Percentiles rank a stretch among this genome's conserved stretches.
phyloP scores from a whole-genome alignment of 2,888 invertebrate genomes.

The Netelia virgata region DNA sequence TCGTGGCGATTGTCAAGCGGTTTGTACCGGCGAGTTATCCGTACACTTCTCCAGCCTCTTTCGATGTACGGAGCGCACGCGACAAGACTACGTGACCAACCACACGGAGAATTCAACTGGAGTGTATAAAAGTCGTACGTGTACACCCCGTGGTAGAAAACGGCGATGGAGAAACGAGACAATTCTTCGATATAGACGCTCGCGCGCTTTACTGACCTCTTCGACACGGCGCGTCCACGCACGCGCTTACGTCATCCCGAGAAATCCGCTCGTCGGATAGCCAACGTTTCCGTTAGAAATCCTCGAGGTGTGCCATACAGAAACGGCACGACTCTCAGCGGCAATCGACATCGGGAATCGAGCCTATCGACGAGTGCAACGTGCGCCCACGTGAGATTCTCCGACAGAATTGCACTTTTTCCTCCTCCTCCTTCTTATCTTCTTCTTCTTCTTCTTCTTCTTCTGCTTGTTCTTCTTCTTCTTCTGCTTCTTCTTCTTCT shows the following conservation, averaged over 20 bases:
- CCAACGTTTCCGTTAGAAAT: slow-evolving; percentile 67
- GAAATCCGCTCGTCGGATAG: slow-evolving; percentile 20
- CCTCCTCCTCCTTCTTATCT: background rate
- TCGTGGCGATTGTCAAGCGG: slow-evolving; percentile 59
- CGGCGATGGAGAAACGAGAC: slow-evolving; percentile 57
- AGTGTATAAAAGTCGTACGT: slow-evolving; percentile 23
- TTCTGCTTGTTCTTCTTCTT: slow-evolving; percentile 8
- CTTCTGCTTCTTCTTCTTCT: background rate
- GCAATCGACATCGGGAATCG: slow-evolving; percentile 46
- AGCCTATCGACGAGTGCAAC: slow-evolving; percentile 29
- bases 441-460: slow-evolving; percentile 15
- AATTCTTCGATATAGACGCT: slow-evolving; percentile 40
- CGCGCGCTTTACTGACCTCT: slow-evolving; percentile 68
- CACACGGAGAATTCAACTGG: slow-evolving; percentile 4
- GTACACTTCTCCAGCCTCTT: slow-evolving; percentile 30
- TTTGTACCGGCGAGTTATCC: slow-evolving; percentile 44
- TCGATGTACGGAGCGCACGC: slow-evolving; percentile 51
- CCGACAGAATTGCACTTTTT: slow-evolving; percentile 16
- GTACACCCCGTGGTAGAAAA: slow-evolving; percentile 21
- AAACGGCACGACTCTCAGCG: slow-evolving; percentile 18
- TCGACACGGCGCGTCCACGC: slow-evolving; percentile 25
- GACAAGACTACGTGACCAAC: slow-evolving; percentile 42
- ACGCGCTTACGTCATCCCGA: slow-evolving; percentile 60
- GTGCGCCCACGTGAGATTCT: slow-evolving; percentile 34
- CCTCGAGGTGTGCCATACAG: slow-evolving; percentile 60